Percentiles rank a stretch among this genome's conserved stretches.
Evolutionary conservation across 2,888 invertebrate genomes (phyloP).

Genomic region (Callyntrura sp.): DNA sequence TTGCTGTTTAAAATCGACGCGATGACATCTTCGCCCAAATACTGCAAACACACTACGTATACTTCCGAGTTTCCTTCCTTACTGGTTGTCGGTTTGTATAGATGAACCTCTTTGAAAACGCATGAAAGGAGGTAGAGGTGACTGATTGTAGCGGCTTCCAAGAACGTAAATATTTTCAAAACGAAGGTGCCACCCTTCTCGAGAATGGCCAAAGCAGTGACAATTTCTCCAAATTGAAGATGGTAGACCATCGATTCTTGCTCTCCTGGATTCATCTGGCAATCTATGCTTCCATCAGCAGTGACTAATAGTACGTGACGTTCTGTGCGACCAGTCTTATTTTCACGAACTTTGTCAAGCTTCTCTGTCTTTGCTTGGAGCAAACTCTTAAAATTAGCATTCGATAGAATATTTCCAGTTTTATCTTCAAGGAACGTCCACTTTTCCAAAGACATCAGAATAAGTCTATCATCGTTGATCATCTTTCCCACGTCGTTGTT

Average conservation of each 20-base stretch:
- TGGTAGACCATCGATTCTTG: conserved; percentile 93
- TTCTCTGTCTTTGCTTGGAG: conserved; percentile 86
- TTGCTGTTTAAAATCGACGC: conserved; percentile 31
- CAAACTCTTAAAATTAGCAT: conserved; percentile 89
- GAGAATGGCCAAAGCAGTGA: conserved; percentile 91
- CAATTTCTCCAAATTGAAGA: conserved; percentile 93
- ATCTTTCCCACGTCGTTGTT: conserved; percentile 91
- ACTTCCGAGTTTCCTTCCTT: conserved; percentile 98
- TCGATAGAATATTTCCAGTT: conserved; percentile 93
- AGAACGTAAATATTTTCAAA: conserved; percentile 96
- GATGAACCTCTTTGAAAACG: conserved; percentile 89
- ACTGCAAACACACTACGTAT: conserved; percentile 92
- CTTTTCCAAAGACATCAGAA: conserved; percentile 90
- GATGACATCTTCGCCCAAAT: conserved; percentile 86
- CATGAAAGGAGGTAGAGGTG: conserved; percentile 92
- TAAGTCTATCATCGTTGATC: conserved; percentile 94
- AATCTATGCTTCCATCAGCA: conserved; percentile 97
- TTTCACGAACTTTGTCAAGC: conserved; percentile 33
- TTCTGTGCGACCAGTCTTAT: neutral
- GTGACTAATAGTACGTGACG: conserved; percentile 88
- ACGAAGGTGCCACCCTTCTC: conserved; percentile 91
- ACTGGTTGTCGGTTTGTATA: conserved; percentile 96
- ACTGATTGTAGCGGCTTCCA: conserved; percentile 92
- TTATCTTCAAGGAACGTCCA: conserved; percentile 96
- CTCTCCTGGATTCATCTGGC: conserved; percentile 92